These are phyloP conservation scores for Calcarius lapponicus DNA, from an alignment of 2,797 vertebrate species.

Conservation along the genomic window DNA sequence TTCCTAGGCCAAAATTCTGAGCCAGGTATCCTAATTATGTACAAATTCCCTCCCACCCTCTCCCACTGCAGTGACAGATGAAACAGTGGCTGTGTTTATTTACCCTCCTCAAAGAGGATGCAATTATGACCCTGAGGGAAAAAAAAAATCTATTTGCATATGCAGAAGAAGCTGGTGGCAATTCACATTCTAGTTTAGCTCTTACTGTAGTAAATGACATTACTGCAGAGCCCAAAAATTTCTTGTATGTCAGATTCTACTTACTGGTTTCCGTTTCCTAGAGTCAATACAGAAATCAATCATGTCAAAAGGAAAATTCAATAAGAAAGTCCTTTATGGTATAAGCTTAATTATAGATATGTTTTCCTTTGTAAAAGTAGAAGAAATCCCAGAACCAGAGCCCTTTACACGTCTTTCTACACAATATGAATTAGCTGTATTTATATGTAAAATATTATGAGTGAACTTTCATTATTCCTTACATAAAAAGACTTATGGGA, in stretches of 20 bases:
- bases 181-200: slow-evolving; percentile 55
- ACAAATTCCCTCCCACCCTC: slow-evolving; percentile 22
- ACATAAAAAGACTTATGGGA: slow-evolving; percentile 8
- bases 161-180: slow-evolving; percentile 34
- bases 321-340: slow-evolving; percentile 62
- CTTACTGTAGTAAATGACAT: slow-evolving; percentile 53
- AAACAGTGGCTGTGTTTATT: slow-evolving; percentile 45
- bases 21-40: slow-evolving; percentile 34
- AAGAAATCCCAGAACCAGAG: slow-evolving; percentile 43
- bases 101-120: slow-evolving; percentile 31
- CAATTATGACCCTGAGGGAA: slow-evolving; percentile 9
- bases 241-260: slow-evolving; percentile 62
- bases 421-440: slow-evolving; percentile 31
- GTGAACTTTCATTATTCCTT: slow-evolving; percentile 53
- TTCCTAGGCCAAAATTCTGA: slow-evolving; percentile 17
- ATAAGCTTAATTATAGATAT: slow-evolving; percentile 67
- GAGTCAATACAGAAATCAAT: slow-evolving; percentile 74
- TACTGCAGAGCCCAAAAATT: slow-evolving; percentile 53
- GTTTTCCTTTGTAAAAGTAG: slow-evolving; percentile 59
- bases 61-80: slow-evolving; percentile 28
- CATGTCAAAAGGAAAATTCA: slow-evolving; percentile 70
- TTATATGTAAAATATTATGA: slow-evolving; percentile 19
- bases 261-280: slow-evolving; percentile 70
- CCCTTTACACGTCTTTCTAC: slow-evolving; percentile 12
- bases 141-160: slow-evolving; percentile 47